Conservation (phyloP, 1,140 invertebrate genomes). For the Limonius californicus region DNA sequence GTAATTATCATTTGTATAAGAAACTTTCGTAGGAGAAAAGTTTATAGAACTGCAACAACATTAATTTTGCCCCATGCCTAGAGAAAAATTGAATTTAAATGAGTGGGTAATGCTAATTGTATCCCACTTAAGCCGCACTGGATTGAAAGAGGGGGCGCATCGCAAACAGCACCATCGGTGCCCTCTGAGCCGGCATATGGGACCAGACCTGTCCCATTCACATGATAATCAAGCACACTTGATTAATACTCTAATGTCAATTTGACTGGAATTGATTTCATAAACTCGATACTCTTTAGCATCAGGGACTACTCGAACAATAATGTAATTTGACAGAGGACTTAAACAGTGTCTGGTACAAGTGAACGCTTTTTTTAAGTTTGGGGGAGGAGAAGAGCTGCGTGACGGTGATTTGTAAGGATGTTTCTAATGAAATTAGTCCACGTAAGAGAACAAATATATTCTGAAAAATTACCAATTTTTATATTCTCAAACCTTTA, state of each 20-base stretch:
- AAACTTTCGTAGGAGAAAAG: no score
- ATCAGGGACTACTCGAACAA: constrained; percentile 25
- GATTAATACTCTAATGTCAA: constrained; percentile 46
- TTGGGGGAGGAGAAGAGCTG: no score
- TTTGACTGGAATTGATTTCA: constrained; percentile 45
- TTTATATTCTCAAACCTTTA: no score
- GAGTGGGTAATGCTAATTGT: background rate
- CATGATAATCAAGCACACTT: constrained; percentile 43
- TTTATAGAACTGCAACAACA: no score
- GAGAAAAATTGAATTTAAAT: background rate
- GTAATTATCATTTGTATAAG: no score
- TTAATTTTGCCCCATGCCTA: no score
- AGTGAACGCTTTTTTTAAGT: no score
- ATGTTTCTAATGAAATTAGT: no score
- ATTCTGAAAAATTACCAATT: no score
- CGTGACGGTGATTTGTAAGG: no score
- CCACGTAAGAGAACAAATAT: no score
- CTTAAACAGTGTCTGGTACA: background rate
- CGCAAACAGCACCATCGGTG: constrained; percentile 30
- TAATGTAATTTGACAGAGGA: background rate
- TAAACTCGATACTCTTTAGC: constrained; percentile 31
- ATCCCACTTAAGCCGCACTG: background rate
- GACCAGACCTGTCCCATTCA: constrained; percentile 33
- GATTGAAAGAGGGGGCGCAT: constrained; percentile 24
- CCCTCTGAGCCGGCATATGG: constrained; percentile 39